These are phyloP conservation scores for Venturia canescens DNA, from an alignment of 1,140 invertebrate species.

Conservation along the genomic window DNA sequence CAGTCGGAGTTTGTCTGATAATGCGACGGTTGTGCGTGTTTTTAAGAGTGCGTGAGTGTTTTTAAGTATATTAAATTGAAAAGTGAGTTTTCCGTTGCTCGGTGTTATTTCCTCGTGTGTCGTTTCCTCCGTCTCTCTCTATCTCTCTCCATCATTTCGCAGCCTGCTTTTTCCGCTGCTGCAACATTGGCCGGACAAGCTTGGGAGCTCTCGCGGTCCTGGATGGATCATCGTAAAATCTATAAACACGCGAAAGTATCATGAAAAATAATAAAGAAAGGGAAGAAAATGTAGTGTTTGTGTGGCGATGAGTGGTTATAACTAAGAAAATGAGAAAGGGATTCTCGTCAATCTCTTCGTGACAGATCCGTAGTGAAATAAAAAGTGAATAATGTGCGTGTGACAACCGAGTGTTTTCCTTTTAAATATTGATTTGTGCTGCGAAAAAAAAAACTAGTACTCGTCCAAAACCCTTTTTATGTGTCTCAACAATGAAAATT, in stretches of 20 bases:
- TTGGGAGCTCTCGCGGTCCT: no score
- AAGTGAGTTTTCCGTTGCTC: no score
- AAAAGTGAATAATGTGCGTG: constrained; percentile 57
- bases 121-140: no score
- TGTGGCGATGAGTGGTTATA: no score
- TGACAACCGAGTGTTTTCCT: constrained; percentile 56
- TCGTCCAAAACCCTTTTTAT: constrained; percentile 30
- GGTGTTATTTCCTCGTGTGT: no score
- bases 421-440: constrained; percentile 65
- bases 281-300: no score
- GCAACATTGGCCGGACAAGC: no score
- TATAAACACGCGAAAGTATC: not conserved
- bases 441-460: constrained; percentile 31
- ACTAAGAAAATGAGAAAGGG: no score
- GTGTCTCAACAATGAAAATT: constrained; percentile 58
- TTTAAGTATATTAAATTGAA: not conserved
- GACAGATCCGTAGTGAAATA: no score
- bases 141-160: no score
- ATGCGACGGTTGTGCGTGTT: constrained; percentile 16
- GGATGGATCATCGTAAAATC: not conserved
- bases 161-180: no score
- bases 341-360: no score
- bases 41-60: not conserved
- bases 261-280: constrained; percentile 57
- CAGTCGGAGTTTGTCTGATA: constrained; percentile 22